A percentile compares a stretch with the other conserved stretches of the same genome.
phyloP scores from a whole-genome alignment of 2,888 invertebrate genomes.

The Frankliniella fusca region DNA sequence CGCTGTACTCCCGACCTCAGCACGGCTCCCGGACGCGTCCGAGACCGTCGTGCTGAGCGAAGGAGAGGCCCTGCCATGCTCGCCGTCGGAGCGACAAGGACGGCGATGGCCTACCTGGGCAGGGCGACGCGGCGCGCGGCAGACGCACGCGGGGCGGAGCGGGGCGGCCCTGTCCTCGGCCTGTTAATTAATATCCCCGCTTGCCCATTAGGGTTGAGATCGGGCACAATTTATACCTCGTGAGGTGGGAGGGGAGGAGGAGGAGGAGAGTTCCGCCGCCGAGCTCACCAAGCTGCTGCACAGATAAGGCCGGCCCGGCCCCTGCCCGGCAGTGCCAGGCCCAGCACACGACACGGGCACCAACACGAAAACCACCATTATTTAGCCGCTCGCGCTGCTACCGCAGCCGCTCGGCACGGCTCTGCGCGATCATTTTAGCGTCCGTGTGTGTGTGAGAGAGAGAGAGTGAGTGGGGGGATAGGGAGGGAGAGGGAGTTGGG shows the following conservation, averaged over 20 bases:
- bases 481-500: too few species aligned
- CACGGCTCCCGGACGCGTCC: neutral
- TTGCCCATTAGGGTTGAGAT: slow-evolving; percentile 24
- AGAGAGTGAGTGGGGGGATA: too few species aligned
- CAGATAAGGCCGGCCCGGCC: slow-evolving; percentile 3
- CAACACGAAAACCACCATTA: neutral
- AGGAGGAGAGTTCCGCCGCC: neutral
- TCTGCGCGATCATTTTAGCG: too few species aligned
- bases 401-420: too few species aligned
- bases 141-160: neutral
- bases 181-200: slow-evolving; percentile 21
- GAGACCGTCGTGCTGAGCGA: too few species aligned
- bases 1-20: neutral
- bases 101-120: neutral
- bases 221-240: slow-evolving; percentile 24
- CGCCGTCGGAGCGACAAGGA: neutral
- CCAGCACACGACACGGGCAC: slow-evolving; percentile 10
- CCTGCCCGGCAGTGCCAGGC: neutral
- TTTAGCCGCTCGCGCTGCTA: too few species aligned
- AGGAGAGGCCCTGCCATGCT: too few species aligned
- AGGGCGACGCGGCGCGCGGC: too few species aligned
- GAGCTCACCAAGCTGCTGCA: slow-evolving; percentile 15
- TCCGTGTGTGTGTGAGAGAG: too few species aligned
- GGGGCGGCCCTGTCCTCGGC: neutral
- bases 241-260: neutral